Conservation (phyloP, 2,797 vertebrate species). For the Xenentodon cancila region DNA sequence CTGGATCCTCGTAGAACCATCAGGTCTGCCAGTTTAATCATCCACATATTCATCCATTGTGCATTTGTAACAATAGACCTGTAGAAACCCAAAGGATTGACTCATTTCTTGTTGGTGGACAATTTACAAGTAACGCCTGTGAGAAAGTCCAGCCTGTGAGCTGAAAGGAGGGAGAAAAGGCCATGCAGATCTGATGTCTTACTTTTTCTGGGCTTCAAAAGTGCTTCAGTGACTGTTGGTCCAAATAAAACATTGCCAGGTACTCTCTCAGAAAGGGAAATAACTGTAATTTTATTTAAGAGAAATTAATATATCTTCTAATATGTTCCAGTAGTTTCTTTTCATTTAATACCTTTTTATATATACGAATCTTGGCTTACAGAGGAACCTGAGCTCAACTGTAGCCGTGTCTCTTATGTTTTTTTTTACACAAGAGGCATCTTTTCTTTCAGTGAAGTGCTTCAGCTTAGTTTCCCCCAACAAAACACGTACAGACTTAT, state of each 20-base stretch:
- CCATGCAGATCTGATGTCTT: constrained; percentile 43
- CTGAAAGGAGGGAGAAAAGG: constrained; percentile 30
- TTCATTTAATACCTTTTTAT: constrained; percentile 41
- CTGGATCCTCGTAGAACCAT: constrained; percentile 20
- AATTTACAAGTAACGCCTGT: constrained; percentile 44
- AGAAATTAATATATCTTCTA: constrained; percentile 84
- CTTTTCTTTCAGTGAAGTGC: constrained; percentile 38
- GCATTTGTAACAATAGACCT: constrained; percentile 66
- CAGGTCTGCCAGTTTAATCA: constrained; percentile 46
- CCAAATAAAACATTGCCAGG: constrained; percentile 55
- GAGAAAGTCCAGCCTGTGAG: constrained; percentile 27
- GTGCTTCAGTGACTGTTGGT: constrained; percentile 48
- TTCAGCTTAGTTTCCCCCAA: constrained; percentile 36
- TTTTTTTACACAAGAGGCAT: constrained; percentile 19
- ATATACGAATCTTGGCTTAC: constrained; percentile 37
- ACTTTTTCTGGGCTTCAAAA: constrained; percentile 41
- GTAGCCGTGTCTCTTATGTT: constrained; percentile 2
- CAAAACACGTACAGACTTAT: constrained; percentile 40
- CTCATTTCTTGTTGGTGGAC: constrained; percentile 40
- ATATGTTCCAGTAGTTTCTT: constrained; percentile 47
- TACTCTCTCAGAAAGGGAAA: constrained; percentile 53
- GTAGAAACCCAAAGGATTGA: constrained; percentile 75
- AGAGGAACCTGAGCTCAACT: constrained; percentile 26
- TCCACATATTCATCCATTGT: constrained; percentile 41
- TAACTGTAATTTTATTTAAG: constrained; percentile 73